phyloP scores from a whole-genome alignment of 1,140 invertebrate species.

The Tribolium castaneum region DNA sequence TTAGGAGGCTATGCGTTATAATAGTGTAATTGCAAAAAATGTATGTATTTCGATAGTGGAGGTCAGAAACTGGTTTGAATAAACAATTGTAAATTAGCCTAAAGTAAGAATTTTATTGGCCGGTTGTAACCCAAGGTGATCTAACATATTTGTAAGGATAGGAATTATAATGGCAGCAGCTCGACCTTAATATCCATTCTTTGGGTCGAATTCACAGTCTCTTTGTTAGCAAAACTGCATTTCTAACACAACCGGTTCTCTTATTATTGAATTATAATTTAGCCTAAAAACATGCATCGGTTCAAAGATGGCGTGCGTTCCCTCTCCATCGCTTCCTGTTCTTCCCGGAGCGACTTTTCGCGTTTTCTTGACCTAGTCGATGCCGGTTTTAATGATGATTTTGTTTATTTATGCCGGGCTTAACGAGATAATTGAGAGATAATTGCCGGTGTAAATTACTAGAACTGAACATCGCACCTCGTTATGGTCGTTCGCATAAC shows the following conservation, averaged over 20 bases:
- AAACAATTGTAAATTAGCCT: slow-evolving; percentile 54
- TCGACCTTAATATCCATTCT: slow-evolving; percentile 58
- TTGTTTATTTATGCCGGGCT: slow-evolving; percentile 10
- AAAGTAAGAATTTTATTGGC: slow-evolving; percentile 57
- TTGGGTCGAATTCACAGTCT: slow-evolving; percentile 57
- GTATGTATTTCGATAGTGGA: slow-evolving; percentile 19
- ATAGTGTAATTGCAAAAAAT: not conserved
- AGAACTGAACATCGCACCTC: not conserved
- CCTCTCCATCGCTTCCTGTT: slow-evolving; percentile 30
- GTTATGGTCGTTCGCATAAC: not conserved
- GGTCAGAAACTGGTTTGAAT: slow-evolving; percentile 53
- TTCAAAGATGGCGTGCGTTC: slow-evolving; percentile 32
- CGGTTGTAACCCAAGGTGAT: slow-evolving; percentile 58
- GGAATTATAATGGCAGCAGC: slow-evolving; percentile 54
- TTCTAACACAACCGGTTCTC: slow-evolving; percentile 56
- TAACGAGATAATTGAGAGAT: slow-evolving; percentile 14
- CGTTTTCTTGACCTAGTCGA: not conserved
- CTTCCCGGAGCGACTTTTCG: not conserved
- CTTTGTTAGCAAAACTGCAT: slow-evolving; percentile 57
- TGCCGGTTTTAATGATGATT: not conserved
- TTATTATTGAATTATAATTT: slow-evolving; percentile 57
- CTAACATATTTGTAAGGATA: slow-evolving; percentile 60
- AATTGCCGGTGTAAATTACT: slow-evolving; percentile 16
- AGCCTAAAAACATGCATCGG: slow-evolving; percentile 55
- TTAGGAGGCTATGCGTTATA: not conserved